Evolutionary conservation across 2,113 vertebrate species (phyloP).

Genomic region (Campylorhamphus procurvoides): DNA sequence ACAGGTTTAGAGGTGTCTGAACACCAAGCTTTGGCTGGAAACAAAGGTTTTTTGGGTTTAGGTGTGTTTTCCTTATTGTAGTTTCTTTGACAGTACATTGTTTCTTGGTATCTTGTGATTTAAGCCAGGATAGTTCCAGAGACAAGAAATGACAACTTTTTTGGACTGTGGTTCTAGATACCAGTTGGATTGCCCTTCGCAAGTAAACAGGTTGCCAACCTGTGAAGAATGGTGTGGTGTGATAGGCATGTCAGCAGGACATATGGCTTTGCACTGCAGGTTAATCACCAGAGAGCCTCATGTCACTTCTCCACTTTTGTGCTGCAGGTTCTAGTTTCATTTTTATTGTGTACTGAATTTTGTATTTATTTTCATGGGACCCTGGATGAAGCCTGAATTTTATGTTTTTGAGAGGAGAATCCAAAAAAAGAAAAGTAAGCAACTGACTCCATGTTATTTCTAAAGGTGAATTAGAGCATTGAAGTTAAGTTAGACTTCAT

Average conservation of each 20-base stretch:
- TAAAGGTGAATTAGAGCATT: not conserved
- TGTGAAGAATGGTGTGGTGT: not conserved
- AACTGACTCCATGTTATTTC: not conserved
- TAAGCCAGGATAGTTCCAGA: slow-evolving; percentile 50
- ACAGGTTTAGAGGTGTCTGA: slow-evolving; percentile 34
- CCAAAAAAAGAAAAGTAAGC: not conserved
- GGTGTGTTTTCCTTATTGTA: not conserved
- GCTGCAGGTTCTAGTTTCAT: slow-evolving; percentile 3
- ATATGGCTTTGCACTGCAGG: slow-evolving; percentile 4
- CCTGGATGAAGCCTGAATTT: not conserved
- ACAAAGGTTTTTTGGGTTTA: not conserved
- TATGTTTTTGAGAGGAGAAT: not conserved
- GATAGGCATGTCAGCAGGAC: slow-evolving; percentile 45
- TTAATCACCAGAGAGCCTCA: slow-evolving; percentile 38
- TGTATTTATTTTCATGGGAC: slow-evolving; percentile 21
- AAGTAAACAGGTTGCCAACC: not conserved
- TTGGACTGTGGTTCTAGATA: not conserved
- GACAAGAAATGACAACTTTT: slow-evolving; percentile 43
- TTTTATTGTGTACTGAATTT: not conserved
- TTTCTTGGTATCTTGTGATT: slow-evolving; percentile 46
- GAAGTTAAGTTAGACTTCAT: not conserved
- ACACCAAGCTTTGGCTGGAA: slow-evolving; percentile 31
- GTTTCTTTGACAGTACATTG: slow-evolving; percentile 41
- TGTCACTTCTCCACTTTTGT: slow-evolving; percentile 31
- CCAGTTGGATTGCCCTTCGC: slow-evolving; percentile 35